These are phyloP conservation scores for Petrosia ficiformis DNA, from an alignment of 37 sponge, comb jelly and placozoan species.

Conservation along the genomic window DNA sequence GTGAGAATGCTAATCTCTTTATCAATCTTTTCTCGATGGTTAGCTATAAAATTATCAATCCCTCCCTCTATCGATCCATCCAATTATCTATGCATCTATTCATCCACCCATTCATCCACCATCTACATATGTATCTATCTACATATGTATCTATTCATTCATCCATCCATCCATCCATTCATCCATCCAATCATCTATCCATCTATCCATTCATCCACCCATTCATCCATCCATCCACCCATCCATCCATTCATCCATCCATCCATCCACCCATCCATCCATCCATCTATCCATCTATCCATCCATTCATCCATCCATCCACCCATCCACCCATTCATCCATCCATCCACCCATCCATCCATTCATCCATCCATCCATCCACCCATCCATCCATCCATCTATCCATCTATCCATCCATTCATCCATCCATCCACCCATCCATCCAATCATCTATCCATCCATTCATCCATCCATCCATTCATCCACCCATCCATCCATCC, in stretches of 20 bases:
- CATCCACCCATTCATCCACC: not conserved
- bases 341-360: too few relatives aligned
- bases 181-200: not conserved
- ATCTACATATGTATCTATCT: slow-evolving; percentile 4
- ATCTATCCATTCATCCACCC: slow-evolving; percentile 3
- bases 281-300: slow-evolving; percentile 4
- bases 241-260: slow-evolving; percentile 3
- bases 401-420: not conserved
- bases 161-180: slow-evolving; percentile 3
- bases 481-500: not conserved
- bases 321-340: not conserved
- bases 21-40: slow-evolving; percentile 94
- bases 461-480: not conserved
- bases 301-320: not conserved
- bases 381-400: not conserved
- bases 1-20: slow-evolving; percentile 78
- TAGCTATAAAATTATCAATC: not conserved
- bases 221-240: not conserved
- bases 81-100: too few relatives aligned
- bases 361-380: too few relatives aligned
- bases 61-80: not conserved
- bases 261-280: not conserved
- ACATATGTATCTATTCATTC: not conserved
- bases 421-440: too few relatives aligned
- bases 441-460: too few relatives aligned